Evolutionary conservation across 2,888 invertebrate species (phyloP), one percentile per base, ranked within the genome.

Genomic region (Andrena fulva): DNA sequence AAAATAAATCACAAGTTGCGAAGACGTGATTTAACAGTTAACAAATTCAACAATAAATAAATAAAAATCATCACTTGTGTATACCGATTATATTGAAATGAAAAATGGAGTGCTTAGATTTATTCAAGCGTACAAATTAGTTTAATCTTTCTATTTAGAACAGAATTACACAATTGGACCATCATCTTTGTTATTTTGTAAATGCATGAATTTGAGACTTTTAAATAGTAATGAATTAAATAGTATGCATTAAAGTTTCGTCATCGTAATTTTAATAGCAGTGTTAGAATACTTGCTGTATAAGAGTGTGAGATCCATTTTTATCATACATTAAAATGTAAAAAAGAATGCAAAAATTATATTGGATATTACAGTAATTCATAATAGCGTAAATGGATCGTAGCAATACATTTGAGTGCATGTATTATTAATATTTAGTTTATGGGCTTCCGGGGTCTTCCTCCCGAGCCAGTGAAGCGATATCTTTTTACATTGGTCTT

Each of bases 401-500:
- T 52, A 29, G 10, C 64, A 75, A 60, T 81, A 68, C 63, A 52
- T 66, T 52, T 27, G 20, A 42, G 56, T 60, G 59, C 67, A 54
- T 63, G n/a, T 75, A 64, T 75, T 56, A 68, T 78, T 70, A 70
- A 29, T 75, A 76, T 73, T 80, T 66, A 80, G 42, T 54, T 73
- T 68, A 56, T 50, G 31, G 35, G 54, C n/a, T 59, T 50, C 2
- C 66, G 20, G 50, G 20, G 50, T 52, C 42, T 27, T 33, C 24
- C 50, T 33, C 56, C 50, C 20, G 62, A 59, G 16, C 12, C 12
- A 71, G 69, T 27, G 64, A 60, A 54, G 56, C 50, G 24, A 52
- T 52, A 69, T 63, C 20, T 71, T 52, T 80, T 94, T 94, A 95
- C 95, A 96, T 96, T 24, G 97, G 97, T 90, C 97, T 95, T 16